Evolutionary conservation across 2,113 vertebrate genomes (phyloP).

Genomic region (Neolamprologus falcicula): DNA sequence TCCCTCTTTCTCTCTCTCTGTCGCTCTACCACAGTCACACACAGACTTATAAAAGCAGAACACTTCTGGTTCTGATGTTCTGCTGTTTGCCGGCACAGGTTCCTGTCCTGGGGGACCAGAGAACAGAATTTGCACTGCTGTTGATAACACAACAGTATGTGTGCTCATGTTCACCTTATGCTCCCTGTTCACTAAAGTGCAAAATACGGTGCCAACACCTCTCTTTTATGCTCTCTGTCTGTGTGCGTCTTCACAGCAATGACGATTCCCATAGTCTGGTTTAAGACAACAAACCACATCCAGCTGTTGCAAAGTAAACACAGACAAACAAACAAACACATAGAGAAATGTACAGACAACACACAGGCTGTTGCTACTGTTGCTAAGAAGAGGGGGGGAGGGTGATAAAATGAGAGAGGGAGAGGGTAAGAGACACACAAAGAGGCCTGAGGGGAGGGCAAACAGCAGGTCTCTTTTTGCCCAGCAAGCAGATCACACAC

Average conservation of each 20-base stretch:
- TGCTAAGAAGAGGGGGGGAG: neutral
- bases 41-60: neutral
- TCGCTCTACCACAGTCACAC: neutral
- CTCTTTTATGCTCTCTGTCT: neutral
- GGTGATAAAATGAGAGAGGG: neutral
- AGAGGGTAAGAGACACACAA: slow-evolving; percentile 3
- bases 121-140: neutral
- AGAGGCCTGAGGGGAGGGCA: slow-evolving; percentile 21
- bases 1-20: neutral
- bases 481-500: slow-evolving; percentile 18
- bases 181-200: neutral
- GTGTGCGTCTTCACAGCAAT: neutral
- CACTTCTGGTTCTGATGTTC: neutral
- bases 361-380: slow-evolving; percentile 6
- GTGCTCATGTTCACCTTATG: slow-evolving; percentile 15
- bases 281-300: slow-evolving; percentile 26
- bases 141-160: neutral
- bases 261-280: neutral
- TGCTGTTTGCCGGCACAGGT: neutral
- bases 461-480: slow-evolving; percentile 35
- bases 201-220: slow-evolving; percentile 15
- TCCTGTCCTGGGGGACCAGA: neutral
- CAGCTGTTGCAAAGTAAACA: slow-evolving; percentile 60
- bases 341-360: neutral
- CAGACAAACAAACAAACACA: slow-evolving; percentile 39